A percentile compares a stretch with the other conserved stretches of the same genome.
These are phyloP conservation scores for Illadopsis cleaveri DNA, from an alignment of 2,113 vertebrate genomes.

Conservation along the genomic window DNA sequence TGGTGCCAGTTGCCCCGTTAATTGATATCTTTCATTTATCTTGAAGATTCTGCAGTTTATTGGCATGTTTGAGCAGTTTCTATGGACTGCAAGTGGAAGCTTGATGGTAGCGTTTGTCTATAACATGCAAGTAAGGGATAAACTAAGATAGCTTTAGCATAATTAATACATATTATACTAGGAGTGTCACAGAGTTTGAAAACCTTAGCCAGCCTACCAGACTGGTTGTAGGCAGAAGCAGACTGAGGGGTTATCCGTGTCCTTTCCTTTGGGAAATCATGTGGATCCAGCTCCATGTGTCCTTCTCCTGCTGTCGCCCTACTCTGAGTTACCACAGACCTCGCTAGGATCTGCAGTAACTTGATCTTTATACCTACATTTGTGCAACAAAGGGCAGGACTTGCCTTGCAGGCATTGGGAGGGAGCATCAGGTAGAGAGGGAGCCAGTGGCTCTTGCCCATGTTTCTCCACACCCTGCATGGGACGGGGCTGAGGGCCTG, in stretches of 20 bases:
- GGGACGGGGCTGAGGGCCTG: accelerated
- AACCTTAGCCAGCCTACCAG: neutral
- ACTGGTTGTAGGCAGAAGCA: neutral
- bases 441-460: neutral
- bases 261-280: neutral
- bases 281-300: neutral
- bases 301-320: neutral
- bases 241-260: neutral
- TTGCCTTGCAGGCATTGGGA: neutral
- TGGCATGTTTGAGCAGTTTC: neutral
- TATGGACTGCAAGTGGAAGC: neutral
- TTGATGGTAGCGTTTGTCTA: neutral
- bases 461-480: neutral
- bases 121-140: neutral
- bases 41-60: neutral
- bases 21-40: neutral
- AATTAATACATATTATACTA: neutral
- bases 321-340: neutral
- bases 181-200: neutral
- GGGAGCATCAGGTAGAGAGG: neutral
- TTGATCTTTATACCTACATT: neutral
- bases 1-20: neutral
- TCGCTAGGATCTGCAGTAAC: neutral
- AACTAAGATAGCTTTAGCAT: neutral
- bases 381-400: neutral